Evolutionary conservation across 2,797 vertebrate species (phyloP), one percentile per base, ranked within the genome.

Genomic region (Macroramphosus scolopax): DNA sequence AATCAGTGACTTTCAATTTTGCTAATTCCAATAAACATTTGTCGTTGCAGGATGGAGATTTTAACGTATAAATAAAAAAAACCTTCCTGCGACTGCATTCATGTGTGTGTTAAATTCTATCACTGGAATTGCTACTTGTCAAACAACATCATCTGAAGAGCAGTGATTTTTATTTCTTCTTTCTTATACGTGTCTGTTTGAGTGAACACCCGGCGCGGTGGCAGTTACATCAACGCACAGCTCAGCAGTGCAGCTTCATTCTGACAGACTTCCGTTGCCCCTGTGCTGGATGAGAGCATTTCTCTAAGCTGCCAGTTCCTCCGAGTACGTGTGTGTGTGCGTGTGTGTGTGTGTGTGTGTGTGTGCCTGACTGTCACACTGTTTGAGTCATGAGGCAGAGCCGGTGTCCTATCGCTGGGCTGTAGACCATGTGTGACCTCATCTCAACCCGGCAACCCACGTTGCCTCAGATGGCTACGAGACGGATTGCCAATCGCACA

Each of bases 381-480:
- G 66, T 58, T 41, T 39, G 22, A 61, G 43, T 60, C 65, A 69
- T 47, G 17, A 68, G 35, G 46, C 68, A 62, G 53, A 68, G 63
- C 59, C 73, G 66, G 32, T 49, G 17, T 8, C 63, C 44, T 8
- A 25, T 68, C 14, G 36, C 39, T 66, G 63, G 58, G 54, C 72
- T 57, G 17, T 50, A 52, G 56, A 79, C 68, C 66, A 70, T 66
- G 51, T 65, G 62, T 82, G 81, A 87, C 75, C 74, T 83, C 77
- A 81, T 81, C 72, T 74, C 68, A 80, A 81, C 80, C 69, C 82
- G 76, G 68, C 68, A 79, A 47, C 68, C 31, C 47, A 37, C 55
- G 41, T 41, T 37, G 38, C 39, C 36, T 81, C 67, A 56, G 63
- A 68, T 76, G 61, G 63, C 4, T 30, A 48, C 44, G 61, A 52